These are phyloP conservation scores for Alaudala cheleensis DNA, from an alignment of 2,113 vertebrate genomes.

Conservation along the genomic window DNA sequence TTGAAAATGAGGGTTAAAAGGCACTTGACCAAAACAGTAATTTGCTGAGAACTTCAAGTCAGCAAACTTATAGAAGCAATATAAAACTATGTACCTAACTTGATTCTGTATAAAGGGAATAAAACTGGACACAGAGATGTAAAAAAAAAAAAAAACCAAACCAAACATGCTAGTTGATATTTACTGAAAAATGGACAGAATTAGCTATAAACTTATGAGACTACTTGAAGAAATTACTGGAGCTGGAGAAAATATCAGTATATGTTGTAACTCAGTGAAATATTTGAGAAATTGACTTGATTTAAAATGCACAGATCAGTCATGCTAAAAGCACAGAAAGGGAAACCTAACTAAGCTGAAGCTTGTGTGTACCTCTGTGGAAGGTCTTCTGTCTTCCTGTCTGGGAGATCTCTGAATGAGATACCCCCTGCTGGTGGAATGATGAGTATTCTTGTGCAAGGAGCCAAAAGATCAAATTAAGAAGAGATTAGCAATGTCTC, in stretches of 20 bases:
- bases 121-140: neutral
- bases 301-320: neutral
- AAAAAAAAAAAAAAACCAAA: neutral
- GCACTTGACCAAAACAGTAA: neutral
- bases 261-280: neutral
- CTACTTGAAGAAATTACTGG: neutral
- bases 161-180: neutral
- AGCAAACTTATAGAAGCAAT: neutral
- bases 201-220: neutral
- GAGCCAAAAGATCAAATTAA: slow-evolving; percentile 11
- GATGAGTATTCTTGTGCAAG: neutral
- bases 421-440: neutral
- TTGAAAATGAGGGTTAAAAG: neutral
- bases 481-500: neutral
- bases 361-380: neutral
- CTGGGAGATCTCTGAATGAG: neutral
- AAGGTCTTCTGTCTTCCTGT: neutral
- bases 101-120: neutral
- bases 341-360: neutral
- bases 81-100: neutral
- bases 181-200: neutral
- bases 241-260: neutral
- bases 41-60: neutral
- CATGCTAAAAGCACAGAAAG: neutral
- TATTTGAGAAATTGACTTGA: neutral